Base-by-base conservation (phyloP, 2,888 invertebrate genomes). In the Microctonus aethiopoides region DNA sequence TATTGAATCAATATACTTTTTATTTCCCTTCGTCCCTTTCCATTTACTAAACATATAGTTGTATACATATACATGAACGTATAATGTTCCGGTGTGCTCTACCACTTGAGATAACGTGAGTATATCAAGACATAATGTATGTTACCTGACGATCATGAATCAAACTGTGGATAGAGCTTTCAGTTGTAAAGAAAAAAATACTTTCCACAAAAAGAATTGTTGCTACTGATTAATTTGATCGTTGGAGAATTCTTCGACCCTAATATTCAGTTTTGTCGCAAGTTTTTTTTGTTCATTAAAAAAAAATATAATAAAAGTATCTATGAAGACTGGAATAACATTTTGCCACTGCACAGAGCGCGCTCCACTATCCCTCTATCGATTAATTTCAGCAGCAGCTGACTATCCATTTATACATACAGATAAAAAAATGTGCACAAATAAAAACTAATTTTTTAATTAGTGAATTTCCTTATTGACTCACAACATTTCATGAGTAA, bases 341-440 rank as follows among this genome's bases (percentile, higher is more conserved):
- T 36, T 32, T 39, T 41, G n/a, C 54, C 26, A 54, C 20, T 64
- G 34, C 56, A 51, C 73, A 46, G 39, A 74, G 75, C 72, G 76
- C 75, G 75, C 75, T 75, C 69, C 76, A 72, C 75, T 76, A 75
- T 75, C 74, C 75, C 77, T 77, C 76, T 75, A 75, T 76, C 78
- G 81, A 82, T 82, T 80, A 81, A 82, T 81, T 81, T 77, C 74
- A 79, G 75, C 77, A 75, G 79, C 76, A 74, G 74, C 67, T 78
- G 76, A 76, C 79, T 77, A 77, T 78, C 46, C 4, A 16, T 46
- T 46, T 16, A 46, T 46, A 16, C 16, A 16, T 46, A 46, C n/a
- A 6, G 0, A 76, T 75, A 77, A 71, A 64, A 70, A 72, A 71
- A 60, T 73, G 61, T 70, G 68, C 46, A 39, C 61, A 69, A n/a